Conservation (phyloP, 1,140 invertebrate species). For the Calliopsis andreniformis region DNA sequence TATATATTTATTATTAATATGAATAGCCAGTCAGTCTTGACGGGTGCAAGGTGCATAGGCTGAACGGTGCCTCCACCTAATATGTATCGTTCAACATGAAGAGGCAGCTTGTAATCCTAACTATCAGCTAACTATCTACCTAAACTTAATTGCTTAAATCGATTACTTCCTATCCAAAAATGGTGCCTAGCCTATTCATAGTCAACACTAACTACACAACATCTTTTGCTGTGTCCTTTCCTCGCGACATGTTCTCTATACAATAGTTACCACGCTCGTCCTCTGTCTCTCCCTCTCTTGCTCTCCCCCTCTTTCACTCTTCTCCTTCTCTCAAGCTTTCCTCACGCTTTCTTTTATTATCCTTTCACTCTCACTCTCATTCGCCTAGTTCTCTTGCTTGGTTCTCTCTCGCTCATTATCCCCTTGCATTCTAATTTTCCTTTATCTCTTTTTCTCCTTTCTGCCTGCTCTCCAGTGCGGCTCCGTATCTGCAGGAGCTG, state of each 20-base stretch:
- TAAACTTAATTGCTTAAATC: constrained; percentile 68
- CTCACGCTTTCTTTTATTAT: constrained; percentile 2
- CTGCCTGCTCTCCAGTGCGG: constrained; percentile 41
- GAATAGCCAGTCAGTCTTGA: constrained; percentile 80
- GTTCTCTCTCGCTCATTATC: constrained; percentile 19
- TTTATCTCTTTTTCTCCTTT: constrained; percentile 11
- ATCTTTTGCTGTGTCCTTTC: constrained; percentile 52
- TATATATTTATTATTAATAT: constrained; percentile 75
- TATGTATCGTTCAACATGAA: constrained; percentile 37
- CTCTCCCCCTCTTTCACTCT: not conserved
- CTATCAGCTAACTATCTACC: constrained; percentile 70
- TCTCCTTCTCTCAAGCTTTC: not conserved
- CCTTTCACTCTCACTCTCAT: constrained; percentile 4
- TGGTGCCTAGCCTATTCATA: constrained; percentile 73
- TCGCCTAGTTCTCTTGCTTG: not conserved
- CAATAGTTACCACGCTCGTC: constrained; percentile 66
- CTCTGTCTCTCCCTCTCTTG: constrained; percentile 5
- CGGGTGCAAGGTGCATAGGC: constrained; percentile 75
- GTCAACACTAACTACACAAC: constrained; percentile 74
- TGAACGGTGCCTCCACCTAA: constrained; percentile 69
- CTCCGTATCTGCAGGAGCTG: constrained; percentile 45
- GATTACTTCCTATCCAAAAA: constrained; percentile 69
- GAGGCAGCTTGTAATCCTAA: constrained; percentile 71
- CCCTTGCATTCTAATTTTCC: not conserved
- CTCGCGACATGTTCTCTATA: constrained; percentile 60